Evolutionary conservation across 2,888 invertebrate genomes (phyloP), one percentile per base, ranked within the genome.

Genomic region (Ophraella communa): DNA sequence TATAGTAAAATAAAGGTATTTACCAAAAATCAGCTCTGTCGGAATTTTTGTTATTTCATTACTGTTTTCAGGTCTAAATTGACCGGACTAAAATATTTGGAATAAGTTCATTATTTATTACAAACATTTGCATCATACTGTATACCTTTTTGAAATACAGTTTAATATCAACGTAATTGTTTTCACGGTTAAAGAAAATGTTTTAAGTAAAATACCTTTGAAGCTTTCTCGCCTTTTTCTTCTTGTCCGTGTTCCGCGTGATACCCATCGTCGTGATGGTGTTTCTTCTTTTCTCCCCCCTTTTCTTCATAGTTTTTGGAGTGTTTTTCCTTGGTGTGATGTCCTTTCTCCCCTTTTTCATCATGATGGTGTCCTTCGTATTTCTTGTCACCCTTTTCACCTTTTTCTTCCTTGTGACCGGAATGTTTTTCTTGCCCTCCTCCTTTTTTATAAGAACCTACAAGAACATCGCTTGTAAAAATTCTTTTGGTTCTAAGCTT

Each of bases 211-310:
- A 24, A 67, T 74, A 80, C 81, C 75, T 80, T 75, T 4, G 76
- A 71, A 44, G 83, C 84, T 71, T 86, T 86, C 67, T 86, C 82
- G 1, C 85, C 85, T 64, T 84, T 83, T 33, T 83, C 84, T 73
- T 85, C 84, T 63, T 85, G 81, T 58, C 84, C 82, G 66, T 85
- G 84, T 57, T 84, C 84, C 69, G 83, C 81, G 67, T 85, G 81
- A 5, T 79, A 81, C 24, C 75, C 82, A 47, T 83, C 82, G 64
- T 85, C 65, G 18, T 68, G 82, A 59, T 85, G 81, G 73, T 86
- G 84, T 49, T 84, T 82, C 76, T 86, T 85, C 69, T 85, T 82
- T 63, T 83, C 78, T 0, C 83, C 84, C 52, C 84, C 83, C 58
- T 84, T 81, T 67, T 85, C 85, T 52, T 80, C 82, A 59, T 85